phyloP scores from a whole-genome alignment of 2,888 invertebrate species.

The Macaria liturata region DNA sequence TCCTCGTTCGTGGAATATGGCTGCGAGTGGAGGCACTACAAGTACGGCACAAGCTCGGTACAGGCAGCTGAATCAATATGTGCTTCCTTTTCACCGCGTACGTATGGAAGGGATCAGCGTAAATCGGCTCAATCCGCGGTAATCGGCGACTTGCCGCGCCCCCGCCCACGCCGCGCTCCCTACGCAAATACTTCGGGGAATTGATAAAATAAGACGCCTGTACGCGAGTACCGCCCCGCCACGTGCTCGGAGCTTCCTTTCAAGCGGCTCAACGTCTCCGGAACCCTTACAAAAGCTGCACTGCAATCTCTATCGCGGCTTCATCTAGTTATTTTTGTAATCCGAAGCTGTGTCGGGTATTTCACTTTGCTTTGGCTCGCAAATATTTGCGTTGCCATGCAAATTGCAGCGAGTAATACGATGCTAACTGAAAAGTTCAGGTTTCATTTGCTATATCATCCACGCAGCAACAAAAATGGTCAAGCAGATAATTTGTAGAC shows the following conservation, averaged over 20 bases:
- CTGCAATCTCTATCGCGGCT: conserved; percentile 6
- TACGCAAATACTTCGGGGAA: conserved; percentile 27
- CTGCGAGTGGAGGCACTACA: no score
- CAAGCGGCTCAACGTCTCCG: conserved; percentile 8
- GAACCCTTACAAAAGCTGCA: conserved; percentile 6
- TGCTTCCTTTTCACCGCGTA: neutral
- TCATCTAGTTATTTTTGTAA: conserved; percentile 9
- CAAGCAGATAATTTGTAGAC: no score
- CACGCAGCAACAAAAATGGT: no score
- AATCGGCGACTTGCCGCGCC: conserved; percentile 30
- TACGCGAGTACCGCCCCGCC: no score
- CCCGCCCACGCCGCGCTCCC: conserved; percentile 5
- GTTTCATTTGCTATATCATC: neutral
- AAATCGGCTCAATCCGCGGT: conserved; percentile 36
- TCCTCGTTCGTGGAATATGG: no score
- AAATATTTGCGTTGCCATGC: conserved; percentile 8
- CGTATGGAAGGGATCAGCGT: conserved; percentile 26
- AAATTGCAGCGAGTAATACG: conserved; percentile 5
- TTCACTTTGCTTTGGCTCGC: conserved; percentile 3
- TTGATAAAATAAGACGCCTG: conserved; percentile 17
- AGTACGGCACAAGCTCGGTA: no score
- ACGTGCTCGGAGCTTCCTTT: conserved; percentile 3
- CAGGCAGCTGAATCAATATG: no score
- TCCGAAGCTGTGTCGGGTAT: conserved; percentile 4
- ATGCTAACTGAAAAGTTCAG: neutral